Conservation (phyloP, 2,888 invertebrate species). For the Drosophila longiperda region DNA sequence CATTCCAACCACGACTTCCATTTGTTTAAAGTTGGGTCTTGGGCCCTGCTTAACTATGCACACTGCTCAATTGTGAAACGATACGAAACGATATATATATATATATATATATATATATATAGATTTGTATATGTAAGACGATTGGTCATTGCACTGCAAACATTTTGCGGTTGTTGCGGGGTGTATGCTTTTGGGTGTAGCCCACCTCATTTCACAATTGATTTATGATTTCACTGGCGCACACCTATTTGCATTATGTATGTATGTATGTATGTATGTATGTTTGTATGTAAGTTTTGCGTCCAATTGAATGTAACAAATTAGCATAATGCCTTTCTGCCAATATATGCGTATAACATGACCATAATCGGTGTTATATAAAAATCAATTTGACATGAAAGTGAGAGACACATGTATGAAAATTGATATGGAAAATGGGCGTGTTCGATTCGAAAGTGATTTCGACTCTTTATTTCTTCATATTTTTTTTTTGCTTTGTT, state of each 20-base stretch:
- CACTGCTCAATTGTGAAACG: conserved; percentile 52
- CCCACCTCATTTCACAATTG: conserved; percentile 72
- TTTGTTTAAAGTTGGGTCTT: conserved; percentile 27
- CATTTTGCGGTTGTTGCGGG: conserved; percentile 1
- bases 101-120: background rate
- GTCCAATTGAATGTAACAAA: conserved; percentile 48
- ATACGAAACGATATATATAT: conserved; percentile 36
- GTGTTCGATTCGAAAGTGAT: conserved; percentile 74
- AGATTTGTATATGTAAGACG: conserved; percentile 17
- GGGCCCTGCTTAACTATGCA: conserved; percentile 58
- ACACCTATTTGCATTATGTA: conserved; percentile 33
- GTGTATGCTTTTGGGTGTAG: conserved; percentile 53
- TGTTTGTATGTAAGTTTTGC: background rate
- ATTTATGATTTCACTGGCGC: conserved; percentile 73
- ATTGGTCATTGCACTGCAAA: conserved; percentile 70
- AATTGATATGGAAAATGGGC: conserved; percentile 58
- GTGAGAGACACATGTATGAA: conserved; percentile 47
- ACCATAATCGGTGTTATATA: conserved; percentile 69
- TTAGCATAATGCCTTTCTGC: conserved; percentile 65
- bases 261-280: background rate
- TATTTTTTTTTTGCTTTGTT: background rate
- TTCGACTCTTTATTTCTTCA: conserved; percentile 32
- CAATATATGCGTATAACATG: conserved; percentile 72
- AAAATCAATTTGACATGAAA: conserved; percentile 65
- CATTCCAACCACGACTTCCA: conserved; percentile 54